Base-by-base conservation (phyloP, 2,797 vertebrate genomes). In the Chloroceryle inda region DNA sequence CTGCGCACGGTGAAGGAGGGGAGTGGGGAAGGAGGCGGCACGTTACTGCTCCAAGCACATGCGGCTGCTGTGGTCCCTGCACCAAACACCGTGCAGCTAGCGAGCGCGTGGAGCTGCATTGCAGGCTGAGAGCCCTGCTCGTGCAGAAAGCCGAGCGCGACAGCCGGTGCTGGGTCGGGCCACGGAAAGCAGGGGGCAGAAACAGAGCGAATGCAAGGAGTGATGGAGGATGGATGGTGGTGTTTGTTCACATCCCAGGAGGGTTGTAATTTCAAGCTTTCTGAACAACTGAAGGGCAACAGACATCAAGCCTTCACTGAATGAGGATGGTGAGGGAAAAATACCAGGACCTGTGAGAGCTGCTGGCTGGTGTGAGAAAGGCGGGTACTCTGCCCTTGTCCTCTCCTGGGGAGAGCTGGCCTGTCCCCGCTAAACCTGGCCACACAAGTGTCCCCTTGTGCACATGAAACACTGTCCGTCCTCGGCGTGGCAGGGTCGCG, bases 61-160 rank as follows among this genome's bases (percentile, higher is more conserved):
- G 88, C 56, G 19, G 92, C 88, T 85, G 72, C 92, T 76, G 95
- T 35, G 85, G 86, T 81, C 64, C n/a, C 91, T 94, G 96, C 90
- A 81, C 52, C 84, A 91, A 88, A 85, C 19, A 20, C 26, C 3
- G 14, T 37, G 62, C 64, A 37, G 83, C 31, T n/a, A 22, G 89
- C 27, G 29, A 58, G 73, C 1, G 62, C 1, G 17, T 15, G 9
- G 90, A 53, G 35, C 96, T 96, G 96, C 96, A 96, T 95, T 96
- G 96, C 96, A 91, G 96, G 63, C 88, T 71, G 72, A 84, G 69
- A 53, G 35, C 75, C 31, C 49, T 27, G 89, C 44, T 63, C 17
- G 3, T 62, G 88, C 84, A 52, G 63, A 31, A 18, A 40, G 73
- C 78, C 19, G 17, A 5, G 15, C 22, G 62, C 62, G 2, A 24